Percentiles rank a stretch among this genome's conserved stretches.
Conservation (phyloP, 2,888 invertebrate species). For the Papilio elwesi region DNA sequence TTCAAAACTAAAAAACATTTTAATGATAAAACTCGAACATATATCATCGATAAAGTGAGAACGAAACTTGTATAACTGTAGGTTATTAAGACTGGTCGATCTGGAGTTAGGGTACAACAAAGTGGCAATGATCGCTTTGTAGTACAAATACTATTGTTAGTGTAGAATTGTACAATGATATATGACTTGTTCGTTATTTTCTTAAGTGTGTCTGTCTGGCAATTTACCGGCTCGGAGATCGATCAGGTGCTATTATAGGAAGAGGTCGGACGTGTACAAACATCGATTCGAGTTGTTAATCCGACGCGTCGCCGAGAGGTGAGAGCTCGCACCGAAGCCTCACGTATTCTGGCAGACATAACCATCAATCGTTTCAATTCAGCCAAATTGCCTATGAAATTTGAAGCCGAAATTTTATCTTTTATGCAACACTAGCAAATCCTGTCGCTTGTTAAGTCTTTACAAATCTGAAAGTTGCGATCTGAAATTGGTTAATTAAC, state of each 20-base stretch:
- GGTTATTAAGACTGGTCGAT: neutral
- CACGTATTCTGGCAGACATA: conserved; percentile 71
- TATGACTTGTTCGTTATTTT: conserved; percentile 72
- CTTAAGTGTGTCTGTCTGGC: conserved; percentile 73
- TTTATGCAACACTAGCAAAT: conserved; percentile 4
- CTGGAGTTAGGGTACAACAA: conserved; percentile 48
- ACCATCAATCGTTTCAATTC: conserved; percentile 74
- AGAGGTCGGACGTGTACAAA: conserved; percentile 84
- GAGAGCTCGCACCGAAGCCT: conserved; percentile 73
- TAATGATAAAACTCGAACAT: neutral
- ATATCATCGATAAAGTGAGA: neutral
- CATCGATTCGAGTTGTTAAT: conserved; percentile 82
- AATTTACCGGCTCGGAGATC: conserved; percentile 77
- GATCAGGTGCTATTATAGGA: conserved; percentile 81
- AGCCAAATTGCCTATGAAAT: conserved; percentile 51
- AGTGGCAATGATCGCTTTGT: conserved; percentile 66
- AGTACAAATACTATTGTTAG: conserved; percentile 58
- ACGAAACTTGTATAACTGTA: conserved; percentile 5
- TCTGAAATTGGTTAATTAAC: neutral
- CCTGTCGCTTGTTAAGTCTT: neutral
- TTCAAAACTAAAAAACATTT: neutral
- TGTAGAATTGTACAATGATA: conserved; percentile 55
- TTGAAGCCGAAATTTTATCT: conserved; percentile 38
- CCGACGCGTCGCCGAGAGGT: conserved; percentile 66
- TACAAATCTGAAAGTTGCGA: conserved; percentile 13